Evolutionary conservation across 2,888 invertebrate genomes (phyloP), one percentile per base, ranked within the genome.

Genomic region (Didymodactylos carnosus): DNA sequence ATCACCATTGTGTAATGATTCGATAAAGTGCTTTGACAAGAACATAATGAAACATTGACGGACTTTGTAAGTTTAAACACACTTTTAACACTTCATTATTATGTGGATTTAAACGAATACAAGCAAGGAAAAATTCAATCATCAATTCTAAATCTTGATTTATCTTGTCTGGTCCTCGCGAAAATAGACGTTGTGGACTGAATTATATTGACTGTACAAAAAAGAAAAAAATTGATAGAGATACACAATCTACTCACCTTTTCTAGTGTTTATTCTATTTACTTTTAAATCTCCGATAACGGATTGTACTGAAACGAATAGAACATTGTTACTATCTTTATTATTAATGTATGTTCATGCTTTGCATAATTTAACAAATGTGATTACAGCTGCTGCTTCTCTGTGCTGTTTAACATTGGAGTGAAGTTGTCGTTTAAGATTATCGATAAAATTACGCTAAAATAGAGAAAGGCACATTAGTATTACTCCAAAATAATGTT

Each of bases 101-200:
- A 83, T 94, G 92, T 0, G 94, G 94, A 86, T 91, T 93, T 76
- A 97, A 92, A 25, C 95, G 89, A 86, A 97, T 97, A 80, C 92
- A 89, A 0, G 94, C 93, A 7, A 97, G 92, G 85, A 95, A 95
- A 84, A 93, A 95, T 82, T 98, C 97, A 77, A 93, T 93, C 90
- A 94, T 92, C 75, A 97, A 87, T 80, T 95, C 94, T 79, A 94
- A 88, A 81, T 97, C 97, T 73, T 81, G 81, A 79, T 88, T 89
- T 62, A 90, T 87, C 77, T 88, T 89, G 75, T 88, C 88, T 81
- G 89, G 90, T 8, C 91, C 91, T 4, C 94, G 87, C 29, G 90
- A 89, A 84, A 92, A 94, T 0, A 91, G 91, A 82, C 94, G 94
- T 10, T 35, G n/a, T 53, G 73, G 90, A 84, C 93, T 94, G 84